Evolutionary conservation across 2,888 invertebrate species (phyloP), one percentile per base, ranked within the genome.

Genomic region (Xestoiulus laeticollis): DNA sequence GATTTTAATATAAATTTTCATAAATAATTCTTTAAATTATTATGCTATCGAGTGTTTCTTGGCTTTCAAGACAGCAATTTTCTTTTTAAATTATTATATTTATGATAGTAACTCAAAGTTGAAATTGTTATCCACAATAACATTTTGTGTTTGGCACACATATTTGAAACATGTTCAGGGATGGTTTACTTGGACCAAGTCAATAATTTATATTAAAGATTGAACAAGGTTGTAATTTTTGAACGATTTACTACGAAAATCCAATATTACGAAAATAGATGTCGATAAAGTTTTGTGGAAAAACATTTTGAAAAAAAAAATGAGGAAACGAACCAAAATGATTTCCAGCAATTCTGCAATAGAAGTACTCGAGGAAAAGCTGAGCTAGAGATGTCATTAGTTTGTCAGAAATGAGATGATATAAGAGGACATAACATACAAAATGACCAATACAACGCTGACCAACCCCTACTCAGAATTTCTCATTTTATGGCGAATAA

Each of bases 401-500:
- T 68, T 68, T 68, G 68, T 68, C 68, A 68, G 26, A 68, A 68
- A 26, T 22, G 26, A 14, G 68, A 68, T 68, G 68, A 68, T 68
- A 26, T 68, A 68, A 68, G 68, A 22, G 59, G 8, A n/a, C 59
- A n/a, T 59, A 59, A 59, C 12, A n/a, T n/a, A 68, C 26, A 26
- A 68, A 68, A 68, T 68, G 68, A 26, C 68, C 68, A 68, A 26
- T 26, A 26, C 26, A 19, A 12, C 68, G 2, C 26, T 68, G 68
- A 68, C 68, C 68, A 2, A 12, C 10, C n/a, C 22, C 68, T 26
- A 68, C 68, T 68, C 68, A 68, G 68, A 68, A 68, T 26, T 68
- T 68, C 68, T 68, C 26, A 26, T 68, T 68, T 68, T 68, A 68
- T 68, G 68, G 68, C 68, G 68, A 68, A 68, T 68, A 68, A 68